Conservation (phyloP, 1,140 invertebrate genomes). For the Panagrolaimus sp. region DNA sequence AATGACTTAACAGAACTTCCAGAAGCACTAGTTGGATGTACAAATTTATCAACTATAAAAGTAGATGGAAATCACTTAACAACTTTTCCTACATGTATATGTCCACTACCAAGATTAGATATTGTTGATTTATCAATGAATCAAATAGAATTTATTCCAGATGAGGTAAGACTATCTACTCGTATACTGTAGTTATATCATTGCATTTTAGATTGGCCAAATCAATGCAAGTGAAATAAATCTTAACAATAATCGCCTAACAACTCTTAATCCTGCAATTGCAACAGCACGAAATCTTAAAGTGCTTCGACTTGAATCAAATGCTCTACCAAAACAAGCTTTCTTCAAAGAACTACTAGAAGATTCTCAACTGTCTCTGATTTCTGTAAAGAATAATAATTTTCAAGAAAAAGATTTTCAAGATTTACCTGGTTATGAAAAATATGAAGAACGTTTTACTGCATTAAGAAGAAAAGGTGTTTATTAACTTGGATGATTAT, state of each 20-base stretch:
- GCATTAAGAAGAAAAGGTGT: slow-evolving; percentile 60
- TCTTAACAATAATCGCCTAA: slow-evolving; percentile 74
- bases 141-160: slow-evolving; percentile 73
- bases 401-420: slow-evolving; percentile 86
- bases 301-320: slow-evolving; percentile 85
- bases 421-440: slow-evolving; percentile 77
- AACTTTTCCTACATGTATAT: slow-evolving; percentile 74
- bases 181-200: background rate
- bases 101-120: slow-evolving; percentile 76
- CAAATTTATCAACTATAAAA: slow-evolving; percentile 58
- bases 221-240: slow-evolving; percentile 82
- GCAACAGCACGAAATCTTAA: slow-evolving; percentile 78
- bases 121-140: slow-evolving; percentile 83
- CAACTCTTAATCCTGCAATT: slow-evolving; percentile 72
- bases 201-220: slow-evolving; percentile 58
- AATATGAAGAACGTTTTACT: slow-evolving; percentile 78
- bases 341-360: slow-evolving; percentile 73
- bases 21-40: slow-evolving; percentile 57
- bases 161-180: slow-evolving; percentile 60
- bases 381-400: slow-evolving; percentile 85
- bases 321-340: slow-evolving; percentile 66
- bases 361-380: slow-evolving; percentile 78
- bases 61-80: slow-evolving; percentile 68
- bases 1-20: slow-evolving; percentile 65
- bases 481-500: background rate